Evolutionary conservation across 1,140 invertebrate genomes (phyloP).

Genomic region (Trichonephila clavipes): DNA sequence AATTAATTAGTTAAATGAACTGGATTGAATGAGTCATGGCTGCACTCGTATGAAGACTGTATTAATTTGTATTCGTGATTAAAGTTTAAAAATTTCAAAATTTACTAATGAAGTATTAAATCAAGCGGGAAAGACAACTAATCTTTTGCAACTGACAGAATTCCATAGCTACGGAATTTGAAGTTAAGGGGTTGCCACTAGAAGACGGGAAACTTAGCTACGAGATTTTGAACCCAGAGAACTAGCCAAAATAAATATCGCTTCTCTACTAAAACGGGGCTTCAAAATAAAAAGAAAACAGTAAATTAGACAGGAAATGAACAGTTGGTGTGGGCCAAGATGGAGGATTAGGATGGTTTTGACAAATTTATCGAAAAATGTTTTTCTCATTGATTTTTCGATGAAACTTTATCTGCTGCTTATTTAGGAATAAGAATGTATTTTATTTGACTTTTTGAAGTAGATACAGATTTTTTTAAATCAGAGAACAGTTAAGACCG

Average conservation of each 20-base stretch:
- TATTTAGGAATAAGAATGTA: too few species aligned
- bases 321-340: too few species aligned
- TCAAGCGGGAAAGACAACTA: background rate
- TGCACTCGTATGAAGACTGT: background rate
- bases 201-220: background rate
- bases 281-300: too few species aligned
- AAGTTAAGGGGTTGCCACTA: conserved; percentile 10
- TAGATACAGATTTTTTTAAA: too few species aligned
- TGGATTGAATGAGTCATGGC: background rate
- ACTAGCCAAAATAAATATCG: background rate
- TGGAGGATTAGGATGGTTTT: too few species aligned
- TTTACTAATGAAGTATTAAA: background rate
- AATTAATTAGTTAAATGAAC: too few species aligned
- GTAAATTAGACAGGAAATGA: too few species aligned
- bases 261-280: background rate
- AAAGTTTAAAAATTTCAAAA: background rate
- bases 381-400: too few species aligned
- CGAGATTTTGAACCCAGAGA: background rate
- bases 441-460: too few species aligned
- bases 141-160: background rate
- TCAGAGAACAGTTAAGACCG: too few species aligned
- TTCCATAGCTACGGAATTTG: conserved; percentile 7
- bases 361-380: too few species aligned
- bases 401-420: too few species aligned
- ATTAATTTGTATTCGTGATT: background rate